Base-by-base conservation (phyloP, 2,113 vertebrate species). In the Eulemur macaco region DNA sequence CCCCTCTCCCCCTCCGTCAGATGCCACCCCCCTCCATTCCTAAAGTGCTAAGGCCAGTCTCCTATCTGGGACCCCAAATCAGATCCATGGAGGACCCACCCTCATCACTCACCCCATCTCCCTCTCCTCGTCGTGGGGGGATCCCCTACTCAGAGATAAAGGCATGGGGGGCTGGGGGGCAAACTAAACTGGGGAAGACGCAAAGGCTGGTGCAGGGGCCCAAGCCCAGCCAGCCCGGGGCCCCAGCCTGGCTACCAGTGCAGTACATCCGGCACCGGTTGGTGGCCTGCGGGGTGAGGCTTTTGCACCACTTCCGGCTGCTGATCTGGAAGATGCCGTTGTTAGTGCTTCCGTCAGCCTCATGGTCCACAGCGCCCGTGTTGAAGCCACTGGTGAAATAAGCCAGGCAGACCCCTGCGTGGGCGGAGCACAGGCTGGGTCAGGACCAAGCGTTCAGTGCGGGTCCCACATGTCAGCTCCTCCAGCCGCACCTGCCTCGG, bases 311-410 rank as follows among this genome's bases (percentile, higher is more conserved):
- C 84, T 76, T 96, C 50, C 95, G 95, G 93, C 98, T 99, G 97
- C 88, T 98, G 93, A 98, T 98, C 98, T 99, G 98, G 94, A 99
- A 98, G 94, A 98, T 98, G 77, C 98, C 98, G 0, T 98, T 98
- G 91, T 98, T 98, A 9, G 97, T 98, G 82, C 98, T 98, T 14
- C 97, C 98, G 0, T 98, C 98, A 0, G 89, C 81, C 84, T 98
- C 97, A 0, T 96, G 95, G 84, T 98, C 97, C 91, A 97, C 97
- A 3, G 97, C 97, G 20, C 54, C 89, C 1, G 98, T 98, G 90
- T 98, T 97, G 93, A 98, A 99, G 82, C 97, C 92, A 13, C 98
- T 98, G 83, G 98, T 89, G 25, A 95, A 98, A 47, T 98, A 97
- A 60, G 98, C 92, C 86, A 99, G 82, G 91, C 98, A 99, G 73